Percentiles rank a stretch among this genome's conserved stretches.
Evolutionary conservation across 1,140 invertebrate species (phyloP).

Genomic region (Platorchestia sp.): DNA sequence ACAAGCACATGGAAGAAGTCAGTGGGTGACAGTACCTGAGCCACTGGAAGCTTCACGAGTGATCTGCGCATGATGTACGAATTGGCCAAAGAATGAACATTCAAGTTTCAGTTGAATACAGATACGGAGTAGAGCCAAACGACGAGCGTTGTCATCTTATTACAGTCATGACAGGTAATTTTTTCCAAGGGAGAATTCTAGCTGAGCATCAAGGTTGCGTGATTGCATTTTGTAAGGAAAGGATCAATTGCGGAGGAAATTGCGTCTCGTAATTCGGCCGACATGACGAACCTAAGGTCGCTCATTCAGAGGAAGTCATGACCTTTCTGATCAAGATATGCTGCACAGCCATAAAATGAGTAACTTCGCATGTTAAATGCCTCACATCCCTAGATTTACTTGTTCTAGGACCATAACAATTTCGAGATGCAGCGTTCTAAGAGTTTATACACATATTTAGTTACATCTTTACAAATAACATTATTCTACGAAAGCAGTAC

Average conservation of each 20-base stretch:
- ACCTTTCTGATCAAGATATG: not conserved
- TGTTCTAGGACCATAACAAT: not conserved
- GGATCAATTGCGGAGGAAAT: constrained; percentile 50
- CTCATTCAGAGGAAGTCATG: not conserved
- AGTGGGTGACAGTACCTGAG: not conserved
- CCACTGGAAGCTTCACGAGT: not conserved
- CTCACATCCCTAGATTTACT: not conserved
- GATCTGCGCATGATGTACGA: too few species aligned
- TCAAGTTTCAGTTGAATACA: not conserved
- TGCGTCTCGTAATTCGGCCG: not conserved
- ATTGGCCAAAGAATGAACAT: not conserved
- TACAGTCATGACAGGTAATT: not conserved
- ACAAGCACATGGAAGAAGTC: not conserved
- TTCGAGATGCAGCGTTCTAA: not conserved
- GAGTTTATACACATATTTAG: not conserved
- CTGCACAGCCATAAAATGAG: not conserved
- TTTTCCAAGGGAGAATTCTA: not conserved
- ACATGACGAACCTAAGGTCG: constrained; percentile 43
- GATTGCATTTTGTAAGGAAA: constrained; percentile 3
- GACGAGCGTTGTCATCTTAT: not conserved
- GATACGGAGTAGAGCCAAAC: not conserved
- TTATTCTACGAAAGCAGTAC: not conserved
- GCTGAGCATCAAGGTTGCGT: not conserved
- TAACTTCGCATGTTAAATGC: not conserved
- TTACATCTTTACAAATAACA: not conserved